Base-by-base conservation (phyloP, 2,888 invertebrate species). In the Melanostoma scalare region DNA sequence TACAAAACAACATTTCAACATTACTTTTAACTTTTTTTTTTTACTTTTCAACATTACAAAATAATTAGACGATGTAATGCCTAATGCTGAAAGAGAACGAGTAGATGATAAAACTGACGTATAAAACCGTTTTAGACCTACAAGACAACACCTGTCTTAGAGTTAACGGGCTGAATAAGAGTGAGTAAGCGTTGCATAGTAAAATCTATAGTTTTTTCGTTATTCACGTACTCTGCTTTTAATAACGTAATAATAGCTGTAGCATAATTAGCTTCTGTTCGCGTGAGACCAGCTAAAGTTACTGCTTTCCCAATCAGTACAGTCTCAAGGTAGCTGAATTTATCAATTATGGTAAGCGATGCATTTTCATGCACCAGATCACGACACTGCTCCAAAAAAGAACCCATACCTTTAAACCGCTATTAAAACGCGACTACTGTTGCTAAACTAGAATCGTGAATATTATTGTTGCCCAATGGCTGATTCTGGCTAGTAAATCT, bases 271-370 rank as follows among this genome's bases (percentile, higher is more conserved):
- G 58, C 78, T 50, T 78, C 38, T 4, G 56, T 20, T 9, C 71
- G 65, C 53, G 72, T 72, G 71, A 72, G 78, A 56, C 72, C 50
- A 56, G 60, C 35, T 67, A 78, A 58, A 30, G 71, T 63, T 6
- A 63, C 50, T 30, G 71, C 71, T n/a, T 77, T 77, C 0, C 63
- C 77, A 5, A 4, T 50, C 20, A 77, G 44, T 3, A 71, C 61
- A 1, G 63, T 61, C 33, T 77, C 69, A 4, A 77, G 44, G 33
- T 77, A 77, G 38, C 63, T 71, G 35, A 68, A 69, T 61, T 76
- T 76, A 20, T 76, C 76, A n/a, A 76, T 56, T 0, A 53, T 65
- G n/a, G 38, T 71, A 8, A 69, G 48, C 44, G 56, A 63, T 9
- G 44, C 31, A 33, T 63, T 76, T 20, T 76, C 69, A 69, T 77